Base-by-base conservation (phyloP, 2,888 invertebrate genomes). In the Spialia ferax region DNA sequence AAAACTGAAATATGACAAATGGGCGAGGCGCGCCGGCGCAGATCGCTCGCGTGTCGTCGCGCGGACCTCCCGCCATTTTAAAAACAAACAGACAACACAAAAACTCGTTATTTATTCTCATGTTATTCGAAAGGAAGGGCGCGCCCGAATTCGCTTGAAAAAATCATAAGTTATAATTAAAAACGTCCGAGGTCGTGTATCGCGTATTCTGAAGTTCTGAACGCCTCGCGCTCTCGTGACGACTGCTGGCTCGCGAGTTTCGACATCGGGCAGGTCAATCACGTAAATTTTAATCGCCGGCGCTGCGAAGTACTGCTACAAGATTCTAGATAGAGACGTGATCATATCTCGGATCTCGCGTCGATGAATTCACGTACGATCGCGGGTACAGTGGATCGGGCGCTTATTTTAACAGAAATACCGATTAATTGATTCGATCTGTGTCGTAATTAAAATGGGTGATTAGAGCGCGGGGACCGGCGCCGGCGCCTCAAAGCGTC, bases 401-500 rank as follows among this genome's bases (percentile, higher is more conserved):
- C 85, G 91, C 91, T 91, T 87, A 88, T 90, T 90, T 89, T 89
- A 91, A 92, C 91, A 87, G 88, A 91, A 92, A 92, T 90, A 88
- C 91, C 93, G 91, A 93, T 92, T 92, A 93, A 93, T 93, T 93
- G 93, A 93, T 93, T 93, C 89, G 92, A 93, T 93, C 91, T 92
- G 91, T 91, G 92, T 89, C 88, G 93, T 93, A 93, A 93, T 93
- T 93, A 93, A 93, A 93, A 92, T 90, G 89, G 93, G 92, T 93
- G 93, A 92, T 93, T 92, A 93, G 92, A 86, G 89, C 86, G 88
- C 90, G 88, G 90, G 87, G 87, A 84, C 83, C 89, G 91, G 65
- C 65, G 92, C 92, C 92, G 91, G 92, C 93, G 91, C 91, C 91
- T 92, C 93, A 93, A 93, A 93, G 93, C 92, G 88, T 91, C 93